phyloP scores from a whole-genome alignment of 2,888 invertebrate genomes.

The Diaperis boleti region DNA sequence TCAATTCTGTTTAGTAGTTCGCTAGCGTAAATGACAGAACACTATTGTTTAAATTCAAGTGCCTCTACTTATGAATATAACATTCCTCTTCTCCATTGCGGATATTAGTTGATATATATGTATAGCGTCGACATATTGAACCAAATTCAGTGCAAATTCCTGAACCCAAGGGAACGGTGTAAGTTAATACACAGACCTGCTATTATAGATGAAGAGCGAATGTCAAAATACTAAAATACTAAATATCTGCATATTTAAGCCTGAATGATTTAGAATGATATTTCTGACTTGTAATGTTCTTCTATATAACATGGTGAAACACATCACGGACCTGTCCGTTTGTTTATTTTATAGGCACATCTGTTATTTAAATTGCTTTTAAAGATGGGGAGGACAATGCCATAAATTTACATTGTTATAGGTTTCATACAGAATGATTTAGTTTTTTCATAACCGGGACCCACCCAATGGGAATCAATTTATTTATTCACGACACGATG shows the following conservation, averaged over 20 bases:
- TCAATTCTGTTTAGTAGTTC: background rate
- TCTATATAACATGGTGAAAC: constrained; percentile 22
- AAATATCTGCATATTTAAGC: constrained; percentile 36
- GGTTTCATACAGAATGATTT: constrained; percentile 15
- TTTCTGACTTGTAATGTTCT: constrained; percentile 18
- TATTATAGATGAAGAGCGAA: constrained; percentile 31
- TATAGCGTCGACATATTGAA: constrained; percentile 35
- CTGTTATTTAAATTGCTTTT: constrained; percentile 41
- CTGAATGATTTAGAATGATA: constrained; percentile 17
- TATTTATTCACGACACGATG: constrained; percentile 10
- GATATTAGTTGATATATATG: constrained; percentile 37
- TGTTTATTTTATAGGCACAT: constrained; percentile 36
- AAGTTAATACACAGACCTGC: constrained; percentile 25
- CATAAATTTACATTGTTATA: constrained; percentile 34
- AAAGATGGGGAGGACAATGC: constrained; percentile 28
- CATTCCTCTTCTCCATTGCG: constrained; percentile 13
- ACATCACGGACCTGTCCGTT: constrained; percentile 33
- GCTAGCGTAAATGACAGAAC: constrained; percentile 13
- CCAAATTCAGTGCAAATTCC: constrained; percentile 35
- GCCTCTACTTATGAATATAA: constrained; percentile 27
- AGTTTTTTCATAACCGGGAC: constrained; percentile 12
- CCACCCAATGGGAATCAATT: background rate
- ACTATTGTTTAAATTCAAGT: constrained; percentile 15
- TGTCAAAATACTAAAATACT: constrained; percentile 37
- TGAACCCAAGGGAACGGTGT: constrained; percentile 29